Evolutionary conservation across 2,888 invertebrate genomes (phyloP).

Genomic region (Anoplius nigerrimus): DNA sequence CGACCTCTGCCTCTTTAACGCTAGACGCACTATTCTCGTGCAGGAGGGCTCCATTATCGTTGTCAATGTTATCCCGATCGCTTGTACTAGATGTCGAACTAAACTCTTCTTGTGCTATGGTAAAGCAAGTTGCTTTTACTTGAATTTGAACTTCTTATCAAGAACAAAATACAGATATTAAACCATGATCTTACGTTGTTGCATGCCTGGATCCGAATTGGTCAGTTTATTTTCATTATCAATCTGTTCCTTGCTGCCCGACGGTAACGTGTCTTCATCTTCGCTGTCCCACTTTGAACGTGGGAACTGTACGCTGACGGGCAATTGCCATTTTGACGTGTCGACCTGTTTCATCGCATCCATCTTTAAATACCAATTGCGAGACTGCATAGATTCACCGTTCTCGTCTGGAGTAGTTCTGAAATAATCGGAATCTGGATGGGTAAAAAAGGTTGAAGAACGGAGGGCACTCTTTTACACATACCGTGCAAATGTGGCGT

Average conservation of each 20-base stretch:
- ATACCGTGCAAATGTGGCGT: constrained; percentile 51
- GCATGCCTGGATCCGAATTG: not conserved
- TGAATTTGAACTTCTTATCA: constrained; percentile 20
- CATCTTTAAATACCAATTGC: constrained; percentile 65
- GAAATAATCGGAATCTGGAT: constrained; percentile 40
- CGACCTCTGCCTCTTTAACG: constrained; percentile 25
- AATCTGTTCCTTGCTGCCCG: constrained; percentile 16
- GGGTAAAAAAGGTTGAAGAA: constrained; percentile 33
- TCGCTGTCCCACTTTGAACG: constrained; percentile 73
- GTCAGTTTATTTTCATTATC: constrained; percentile 13
- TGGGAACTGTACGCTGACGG: constrained; percentile 60
- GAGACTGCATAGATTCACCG: constrained; percentile 53
- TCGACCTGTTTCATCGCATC: constrained; percentile 42
- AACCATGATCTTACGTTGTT: constrained; percentile 14
- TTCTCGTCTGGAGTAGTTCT: constrained; percentile 58
- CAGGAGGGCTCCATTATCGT: constrained; percentile 18
- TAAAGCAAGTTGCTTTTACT: constrained; percentile 6
- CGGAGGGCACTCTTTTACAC: constrained; percentile 21
- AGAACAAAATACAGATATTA: constrained; percentile 8
- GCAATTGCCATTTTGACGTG: constrained; percentile 37
- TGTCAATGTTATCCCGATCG: constrained; percentile 30
- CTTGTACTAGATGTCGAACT: constrained; percentile 19
- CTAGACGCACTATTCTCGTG: constrained; percentile 19
- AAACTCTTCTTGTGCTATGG: constrained; percentile 34
- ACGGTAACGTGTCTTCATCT: constrained; percentile 53